Percentiles rank a stretch among this genome's conserved stretches.
These are phyloP conservation scores for Hemicentrotus pulcherrimus DNA, from an alignment of 35 echinoderm and acorn worm species.

Conservation along the genomic window DNA sequence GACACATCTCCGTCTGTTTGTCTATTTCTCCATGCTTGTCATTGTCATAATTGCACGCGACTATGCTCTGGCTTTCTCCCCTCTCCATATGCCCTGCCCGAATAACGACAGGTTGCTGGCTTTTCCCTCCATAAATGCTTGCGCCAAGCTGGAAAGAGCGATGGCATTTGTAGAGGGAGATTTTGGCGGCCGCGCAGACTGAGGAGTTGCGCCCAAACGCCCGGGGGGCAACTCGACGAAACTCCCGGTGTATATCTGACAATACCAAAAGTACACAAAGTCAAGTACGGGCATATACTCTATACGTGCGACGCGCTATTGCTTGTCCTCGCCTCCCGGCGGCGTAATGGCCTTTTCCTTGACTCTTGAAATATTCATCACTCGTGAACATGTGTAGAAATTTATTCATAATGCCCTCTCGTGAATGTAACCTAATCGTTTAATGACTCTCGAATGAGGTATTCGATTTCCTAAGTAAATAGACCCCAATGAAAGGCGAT, in stretches of 20 bases:
- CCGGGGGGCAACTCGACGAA: neutral
- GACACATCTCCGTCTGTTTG: neutral
- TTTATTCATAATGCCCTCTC: constrained; percentile 42
- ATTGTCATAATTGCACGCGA: neutral
- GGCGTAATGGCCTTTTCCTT: neutral
- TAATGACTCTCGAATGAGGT: constrained; percentile 48
- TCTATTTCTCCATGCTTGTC: neutral
- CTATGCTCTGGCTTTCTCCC: neutral
- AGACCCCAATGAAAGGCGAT: neutral
- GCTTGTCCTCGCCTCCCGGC: neutral
- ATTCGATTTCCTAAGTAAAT: constrained; percentile 42
- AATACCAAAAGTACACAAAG: constrained; percentile 12
- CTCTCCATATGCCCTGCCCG: neutral
- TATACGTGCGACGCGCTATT: neutral
- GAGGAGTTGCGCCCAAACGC: neutral
- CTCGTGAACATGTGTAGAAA: constrained; percentile 7
- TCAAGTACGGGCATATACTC: neutral
- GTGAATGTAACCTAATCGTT: constrained; percentile 44
- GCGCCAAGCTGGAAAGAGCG: neutral
- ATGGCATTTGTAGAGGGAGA: neutral
- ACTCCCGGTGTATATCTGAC: constrained; percentile 9
- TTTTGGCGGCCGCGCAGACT: neutral
- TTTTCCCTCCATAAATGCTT: neutral
- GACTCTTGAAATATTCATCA: neutral
- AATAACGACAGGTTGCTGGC: neutral